A percentile compares a stretch with the other conserved stretches of the same genome.
Evolutionary conservation across 2,113 vertebrate species (phyloP).

Genomic region (Platysteira castanea): DNA sequence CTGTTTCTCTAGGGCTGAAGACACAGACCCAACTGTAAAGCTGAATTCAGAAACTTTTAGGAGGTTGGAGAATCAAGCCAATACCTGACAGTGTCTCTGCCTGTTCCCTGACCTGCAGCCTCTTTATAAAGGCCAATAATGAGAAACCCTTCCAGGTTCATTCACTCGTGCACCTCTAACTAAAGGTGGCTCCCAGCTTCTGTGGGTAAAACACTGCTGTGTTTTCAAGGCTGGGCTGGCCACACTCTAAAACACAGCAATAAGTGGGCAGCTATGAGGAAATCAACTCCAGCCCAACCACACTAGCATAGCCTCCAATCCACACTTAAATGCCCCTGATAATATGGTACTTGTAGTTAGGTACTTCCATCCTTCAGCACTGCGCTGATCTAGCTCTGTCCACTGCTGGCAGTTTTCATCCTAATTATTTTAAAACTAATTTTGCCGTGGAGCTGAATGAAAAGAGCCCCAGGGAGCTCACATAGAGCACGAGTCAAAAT

Average conservation of each 20-base stretch:
- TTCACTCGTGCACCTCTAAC: not conserved
- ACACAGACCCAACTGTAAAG: not conserved
- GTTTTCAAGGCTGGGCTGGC: not conserved
- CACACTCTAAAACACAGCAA: not conserved
- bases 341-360: accelerated
- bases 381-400: not conserved
- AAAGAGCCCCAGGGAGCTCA: not conserved
- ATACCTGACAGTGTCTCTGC: not conserved
- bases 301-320: not conserved
- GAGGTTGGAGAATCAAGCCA: not conserved
- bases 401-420: not conserved
- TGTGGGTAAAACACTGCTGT: not conserved
- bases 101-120: not conserved
- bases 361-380: not conserved
- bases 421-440: not conserved
- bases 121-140: not conserved
- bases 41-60: not conserved
- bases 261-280: not conserved
- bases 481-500: not conserved
- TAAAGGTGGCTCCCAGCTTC: not conserved
- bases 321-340: not conserved
- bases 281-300: not conserved
- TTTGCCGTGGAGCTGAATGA: not conserved
- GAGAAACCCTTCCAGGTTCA: not conserved
- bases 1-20: not conserved